Evolutionary conservation across 2,113 vertebrate genomes (phyloP).

Genomic region (Delphinus delphis): DNA sequence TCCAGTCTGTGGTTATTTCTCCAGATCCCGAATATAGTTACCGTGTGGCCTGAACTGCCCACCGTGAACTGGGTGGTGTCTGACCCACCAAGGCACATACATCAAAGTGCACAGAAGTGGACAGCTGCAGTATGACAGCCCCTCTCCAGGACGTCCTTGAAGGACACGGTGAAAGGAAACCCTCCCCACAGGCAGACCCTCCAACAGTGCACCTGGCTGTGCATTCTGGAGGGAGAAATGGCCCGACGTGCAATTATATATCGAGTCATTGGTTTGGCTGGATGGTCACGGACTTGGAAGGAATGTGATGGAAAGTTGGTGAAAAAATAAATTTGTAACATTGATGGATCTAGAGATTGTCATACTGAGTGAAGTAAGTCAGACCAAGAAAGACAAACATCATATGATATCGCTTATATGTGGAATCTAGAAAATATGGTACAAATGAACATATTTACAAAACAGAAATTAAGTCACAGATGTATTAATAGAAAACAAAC

Average conservation of each 20-base stretch:
- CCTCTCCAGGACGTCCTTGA: background rate
- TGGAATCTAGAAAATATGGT: no score
- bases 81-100: background rate
- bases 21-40: background rate
- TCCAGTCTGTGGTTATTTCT: background rate
- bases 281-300: background rate
- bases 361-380: no score
- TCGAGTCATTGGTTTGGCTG: background rate
- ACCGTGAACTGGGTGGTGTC: background rate
- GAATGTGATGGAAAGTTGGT: background rate
- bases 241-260: rapidly evolving
- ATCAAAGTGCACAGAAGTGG: background rate
- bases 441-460: no score
- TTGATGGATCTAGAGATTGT: no score
- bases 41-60: background rate
- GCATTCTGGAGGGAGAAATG: background rate
- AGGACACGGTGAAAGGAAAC: background rate
- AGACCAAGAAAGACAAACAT: no score
- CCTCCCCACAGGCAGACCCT: background rate
- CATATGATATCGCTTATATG: no score
- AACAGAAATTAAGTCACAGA: no score
- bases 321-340: background rate
- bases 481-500: no score
- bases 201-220: background rate
- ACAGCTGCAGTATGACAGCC: background rate